Evolutionary conservation across 2,888 invertebrate genomes (phyloP).

Genomic region (Dicranocentrus wangi): DNA sequence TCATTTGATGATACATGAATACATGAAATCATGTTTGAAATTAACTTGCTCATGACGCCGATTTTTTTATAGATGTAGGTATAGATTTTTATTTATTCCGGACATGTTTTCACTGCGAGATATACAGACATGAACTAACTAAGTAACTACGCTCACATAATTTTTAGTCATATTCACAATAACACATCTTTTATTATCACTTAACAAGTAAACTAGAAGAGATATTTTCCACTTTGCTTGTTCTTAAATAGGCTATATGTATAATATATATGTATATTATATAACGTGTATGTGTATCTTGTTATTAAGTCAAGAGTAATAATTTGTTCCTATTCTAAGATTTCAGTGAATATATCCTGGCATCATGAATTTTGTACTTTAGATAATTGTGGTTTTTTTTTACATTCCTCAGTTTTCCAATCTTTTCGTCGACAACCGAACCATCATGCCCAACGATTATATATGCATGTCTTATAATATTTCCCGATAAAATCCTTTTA

Average conservation of each 20-base stretch:
- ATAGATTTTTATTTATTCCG: slow-evolving; percentile 7
- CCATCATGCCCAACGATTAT: background rate
- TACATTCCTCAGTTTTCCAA: slow-evolving; percentile 41
- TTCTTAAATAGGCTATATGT: background rate
- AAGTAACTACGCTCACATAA: background rate
- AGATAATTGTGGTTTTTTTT: slow-evolving; percentile 73
- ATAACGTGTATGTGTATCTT: background rate
- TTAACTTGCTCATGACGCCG: too few species aligned
- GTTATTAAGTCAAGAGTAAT: background rate
- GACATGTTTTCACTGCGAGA: slow-evolving; percentile 9
- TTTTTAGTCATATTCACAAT: background rate
- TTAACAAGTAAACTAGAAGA: slow-evolving; percentile 17
- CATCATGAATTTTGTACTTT: slow-evolving; percentile 73
- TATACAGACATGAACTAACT: background rate
- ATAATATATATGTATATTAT: slow-evolving; percentile 1
- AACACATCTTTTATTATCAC: slow-evolving; percentile 13
- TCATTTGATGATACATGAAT: too few species aligned
- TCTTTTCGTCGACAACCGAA: background rate
- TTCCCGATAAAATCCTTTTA: background rate
- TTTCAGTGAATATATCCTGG: slow-evolving; percentile 66
- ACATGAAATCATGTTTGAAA: too few species aligned
- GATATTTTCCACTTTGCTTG: slow-evolving; percentile 4
- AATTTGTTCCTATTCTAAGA: slow-evolving; percentile 7
- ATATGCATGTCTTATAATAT: background rate
- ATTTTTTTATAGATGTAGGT: too few species aligned